Base-by-base conservation (phyloP, 2,797 vertebrate species). In the Glyptemys insculpta region DNA sequence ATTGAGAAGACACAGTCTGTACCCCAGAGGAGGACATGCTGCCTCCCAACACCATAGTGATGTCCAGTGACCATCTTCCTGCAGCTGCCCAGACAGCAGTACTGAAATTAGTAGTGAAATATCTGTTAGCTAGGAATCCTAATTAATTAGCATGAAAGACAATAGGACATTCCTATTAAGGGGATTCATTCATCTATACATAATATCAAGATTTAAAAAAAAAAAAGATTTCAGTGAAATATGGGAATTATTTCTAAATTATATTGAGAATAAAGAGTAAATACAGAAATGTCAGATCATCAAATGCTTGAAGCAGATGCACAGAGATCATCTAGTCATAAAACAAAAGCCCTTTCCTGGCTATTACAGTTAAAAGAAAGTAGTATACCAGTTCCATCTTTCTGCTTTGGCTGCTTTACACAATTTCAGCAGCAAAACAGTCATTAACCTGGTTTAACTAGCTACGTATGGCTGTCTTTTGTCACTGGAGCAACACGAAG, bases 1-100 rank as follows among this genome's bases (percentile, higher is more conserved):
- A 81, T 25, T n/a, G 16, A 0, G 1, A 8, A 37, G 14, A 8
- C 18, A 9, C 4, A 1, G 41, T 12, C 29, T 44, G 31, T 25
- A 2, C 0, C 2, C 6, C 18, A 15, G 31, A n/a, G 8, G 8
- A 68, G n/a, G 65, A 37, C n/a, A 68, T 68, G 15, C 65, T 68
- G 8, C 19, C n/a, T 37, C 18, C 19, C 18, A 68, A 37, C n/a
- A 37, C n/a, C 16, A 19, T 65, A 31, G 15, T 18, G 8, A 8
- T n/a, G 34, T 18, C 31, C n/a, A 68, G 65, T 37, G n/a, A 11
- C n/a, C 65, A 68, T 37, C 34, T 37, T 68, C n/a, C 65, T 37
- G 8, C 15, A 65, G 34, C 34, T 65, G n/a, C 65, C 18, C 65
- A 68, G 65, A 68, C 8, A 68, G 34, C 34, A 68, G n/a, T 68